phyloP scores from a whole-genome alignment of 2,888 invertebrate genomes.

The Tetropium fuscum region DNA sequence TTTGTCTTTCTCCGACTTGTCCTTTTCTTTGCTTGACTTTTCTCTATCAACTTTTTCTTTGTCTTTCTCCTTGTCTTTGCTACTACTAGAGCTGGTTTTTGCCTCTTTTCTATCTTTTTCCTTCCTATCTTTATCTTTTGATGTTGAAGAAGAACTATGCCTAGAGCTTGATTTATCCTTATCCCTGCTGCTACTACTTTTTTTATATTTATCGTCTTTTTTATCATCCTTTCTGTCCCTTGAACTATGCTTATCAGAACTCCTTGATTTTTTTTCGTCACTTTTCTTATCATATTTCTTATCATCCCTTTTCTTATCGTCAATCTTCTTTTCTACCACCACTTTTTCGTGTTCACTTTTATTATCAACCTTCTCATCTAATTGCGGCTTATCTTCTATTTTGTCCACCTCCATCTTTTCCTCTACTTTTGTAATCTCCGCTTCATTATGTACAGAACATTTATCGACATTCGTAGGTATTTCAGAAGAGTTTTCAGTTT shows the following conservation, averaged over 20 bases:
- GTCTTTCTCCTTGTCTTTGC: slow-evolving; percentile 37
- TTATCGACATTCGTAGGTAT: slow-evolving; percentile 25
- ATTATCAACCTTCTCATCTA: slow-evolving; percentile 24
- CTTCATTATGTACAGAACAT: slow-evolving; percentile 13
- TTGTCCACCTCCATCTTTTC: slow-evolving; percentile 26
- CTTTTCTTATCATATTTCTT: slow-evolving; percentile 36
- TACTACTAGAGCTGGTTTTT: slow-evolving; percentile 41
- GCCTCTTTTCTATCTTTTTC: slow-evolving; percentile 43
- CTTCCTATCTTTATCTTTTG: slow-evolving; percentile 43
- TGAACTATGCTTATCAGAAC: slow-evolving; percentile 63
- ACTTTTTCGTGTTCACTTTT: slow-evolving; percentile 23
- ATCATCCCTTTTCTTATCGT: slow-evolving; percentile 28
- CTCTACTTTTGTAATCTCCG: slow-evolving; percentile 13
- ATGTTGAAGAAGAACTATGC: slow-evolving; percentile 30
- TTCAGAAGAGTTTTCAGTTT: slow-evolving; percentile 8
- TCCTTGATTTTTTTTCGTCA: slow-evolving; percentile 54
- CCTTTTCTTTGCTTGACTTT: slow-evolving; percentile 18
- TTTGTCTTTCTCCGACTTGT: slow-evolving; percentile 39
- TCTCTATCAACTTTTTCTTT: slow-evolving; percentile 26
- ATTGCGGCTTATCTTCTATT: slow-evolving; percentile 24
- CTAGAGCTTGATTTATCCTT: slow-evolving; percentile 36
- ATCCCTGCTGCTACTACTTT: slow-evolving; percentile 31
- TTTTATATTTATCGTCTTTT: slow-evolving; percentile 48
- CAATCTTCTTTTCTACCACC: neutral
- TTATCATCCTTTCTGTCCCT: slow-evolving; percentile 62